Conservation (phyloP, 2,113 vertebrate species). For the Rhabdomys dilectus region DNA sequence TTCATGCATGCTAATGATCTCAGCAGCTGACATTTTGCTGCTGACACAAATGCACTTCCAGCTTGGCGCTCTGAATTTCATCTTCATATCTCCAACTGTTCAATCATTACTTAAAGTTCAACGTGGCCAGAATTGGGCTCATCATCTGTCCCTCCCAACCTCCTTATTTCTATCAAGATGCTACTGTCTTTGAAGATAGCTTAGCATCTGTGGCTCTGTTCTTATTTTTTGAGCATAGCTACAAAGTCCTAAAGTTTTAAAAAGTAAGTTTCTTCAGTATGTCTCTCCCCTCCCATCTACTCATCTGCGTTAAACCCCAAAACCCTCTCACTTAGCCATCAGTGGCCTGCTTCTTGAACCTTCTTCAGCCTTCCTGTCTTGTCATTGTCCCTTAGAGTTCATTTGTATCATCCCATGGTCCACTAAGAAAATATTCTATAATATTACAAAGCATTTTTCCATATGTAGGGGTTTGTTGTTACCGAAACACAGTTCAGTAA, state of each 20-base stretch:
- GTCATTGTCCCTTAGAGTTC: neutral
- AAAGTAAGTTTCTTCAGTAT: conserved; percentile 49
- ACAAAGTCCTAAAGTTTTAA: conserved; percentile 65
- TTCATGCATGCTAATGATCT: conserved; percentile 67
- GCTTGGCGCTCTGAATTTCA: conserved; percentile 70
- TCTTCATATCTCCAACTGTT: conserved; percentile 74
- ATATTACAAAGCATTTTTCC: conserved; percentile 11
- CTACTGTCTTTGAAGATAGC: conserved; percentile 58
- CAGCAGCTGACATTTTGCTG: conserved; percentile 69
- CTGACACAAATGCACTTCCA: conserved; percentile 74
- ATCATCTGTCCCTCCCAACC: conserved; percentile 75
- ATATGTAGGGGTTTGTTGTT: neutral
- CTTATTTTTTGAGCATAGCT: conserved; percentile 49
- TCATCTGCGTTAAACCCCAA: neutral
- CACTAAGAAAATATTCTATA: neutral
- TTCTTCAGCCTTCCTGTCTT: neutral
- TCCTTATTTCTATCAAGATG: conserved; percentile 75
- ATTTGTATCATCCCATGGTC: neutral
- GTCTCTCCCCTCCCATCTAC: neutral
- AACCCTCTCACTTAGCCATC: neutral
- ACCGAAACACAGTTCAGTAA: neutral
- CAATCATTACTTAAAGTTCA: conserved; percentile 76
- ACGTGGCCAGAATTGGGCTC: conserved; percentile 64
- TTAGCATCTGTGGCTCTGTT: conserved; percentile 63
- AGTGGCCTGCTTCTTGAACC: neutral